These are phyloP conservation scores for Alligator mississippiensis DNA, from an alignment of 2,113 vertebrate genomes.

Conservation along the genomic window DNA sequence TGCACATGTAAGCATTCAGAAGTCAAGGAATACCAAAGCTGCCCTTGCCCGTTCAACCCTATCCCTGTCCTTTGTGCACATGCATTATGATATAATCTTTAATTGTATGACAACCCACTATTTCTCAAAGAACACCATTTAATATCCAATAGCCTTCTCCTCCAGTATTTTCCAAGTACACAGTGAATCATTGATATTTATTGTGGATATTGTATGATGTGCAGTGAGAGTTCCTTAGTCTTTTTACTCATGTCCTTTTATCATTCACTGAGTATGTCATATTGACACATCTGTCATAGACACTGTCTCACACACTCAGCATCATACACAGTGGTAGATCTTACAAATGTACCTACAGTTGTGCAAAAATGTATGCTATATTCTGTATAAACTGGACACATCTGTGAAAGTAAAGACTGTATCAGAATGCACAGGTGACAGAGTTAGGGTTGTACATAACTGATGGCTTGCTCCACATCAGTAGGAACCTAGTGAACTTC, in stretches of 20 bases:
- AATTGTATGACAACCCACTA: neutral
- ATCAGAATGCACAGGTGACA: neutral
- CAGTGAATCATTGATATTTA: neutral
- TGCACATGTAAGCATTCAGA: neutral
- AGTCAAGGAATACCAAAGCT: neutral
- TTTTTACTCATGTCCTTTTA: neutral
- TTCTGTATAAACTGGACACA: neutral
- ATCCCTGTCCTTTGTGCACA: neutral
- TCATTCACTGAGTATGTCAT: neutral
- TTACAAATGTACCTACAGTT: neutral
- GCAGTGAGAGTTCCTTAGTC: neutral
- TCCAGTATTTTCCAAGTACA: neutral
- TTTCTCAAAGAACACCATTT: neutral
- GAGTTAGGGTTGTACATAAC: neutral
- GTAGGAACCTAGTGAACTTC: neutral
- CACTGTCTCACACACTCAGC: neutral
- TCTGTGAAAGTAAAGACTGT: neutral
- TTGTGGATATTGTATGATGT: neutral
- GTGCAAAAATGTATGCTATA: neutral
- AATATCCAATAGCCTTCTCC: fast-evolving
- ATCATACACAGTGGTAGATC: neutral
- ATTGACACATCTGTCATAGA: neutral
- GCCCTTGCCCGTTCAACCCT: neutral
- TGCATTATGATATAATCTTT: neutral
- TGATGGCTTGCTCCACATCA: neutral